A percentile compares a stretch with the other conserved stretches of the same genome.
phyloP scores from a whole-genome alignment of 2,113 vertebrate genomes.

The Rhombomys opimus region DNA sequence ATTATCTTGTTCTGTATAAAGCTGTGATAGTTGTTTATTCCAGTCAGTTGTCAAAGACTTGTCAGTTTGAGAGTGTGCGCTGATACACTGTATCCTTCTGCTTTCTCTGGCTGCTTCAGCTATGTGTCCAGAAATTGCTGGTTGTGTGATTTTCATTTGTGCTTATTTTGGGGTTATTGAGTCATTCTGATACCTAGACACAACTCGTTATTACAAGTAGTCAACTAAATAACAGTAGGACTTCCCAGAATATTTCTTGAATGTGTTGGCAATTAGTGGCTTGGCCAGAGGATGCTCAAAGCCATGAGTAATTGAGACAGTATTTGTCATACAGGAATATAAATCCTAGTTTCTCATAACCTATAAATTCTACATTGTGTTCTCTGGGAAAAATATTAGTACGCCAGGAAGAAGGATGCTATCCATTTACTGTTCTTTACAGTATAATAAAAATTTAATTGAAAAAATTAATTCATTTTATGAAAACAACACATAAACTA shows the following conservation, averaged over 20 bases:
- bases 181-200: not conserved
- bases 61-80: not conserved
- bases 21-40: not conserved
- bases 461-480: no score
- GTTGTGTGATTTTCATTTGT: slow-evolving; percentile 15
- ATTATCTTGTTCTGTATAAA: not conserved
- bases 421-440: not conserved
- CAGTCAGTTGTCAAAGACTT: not conserved
- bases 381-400: not conserved
- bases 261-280: not conserved
- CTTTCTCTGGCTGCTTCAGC: not conserved
- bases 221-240: not conserved
- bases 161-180: not conserved
- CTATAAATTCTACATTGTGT: slow-evolving; percentile 33
- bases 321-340: not conserved
- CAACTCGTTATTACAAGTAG: not conserved
- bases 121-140: not conserved
- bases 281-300: not conserved
- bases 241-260: not conserved
- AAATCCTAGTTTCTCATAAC: slow-evolving; percentile 5
- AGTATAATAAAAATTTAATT: not conserved
- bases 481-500: not conserved
- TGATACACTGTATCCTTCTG: not conserved
- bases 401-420: not conserved
- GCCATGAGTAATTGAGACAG: not conserved